Percentiles rank a stretch among this genome's conserved stretches.
phyloP scores from a whole-genome alignment of 2,888 invertebrate genomes.

The Ochropacha duplaris region DNA sequence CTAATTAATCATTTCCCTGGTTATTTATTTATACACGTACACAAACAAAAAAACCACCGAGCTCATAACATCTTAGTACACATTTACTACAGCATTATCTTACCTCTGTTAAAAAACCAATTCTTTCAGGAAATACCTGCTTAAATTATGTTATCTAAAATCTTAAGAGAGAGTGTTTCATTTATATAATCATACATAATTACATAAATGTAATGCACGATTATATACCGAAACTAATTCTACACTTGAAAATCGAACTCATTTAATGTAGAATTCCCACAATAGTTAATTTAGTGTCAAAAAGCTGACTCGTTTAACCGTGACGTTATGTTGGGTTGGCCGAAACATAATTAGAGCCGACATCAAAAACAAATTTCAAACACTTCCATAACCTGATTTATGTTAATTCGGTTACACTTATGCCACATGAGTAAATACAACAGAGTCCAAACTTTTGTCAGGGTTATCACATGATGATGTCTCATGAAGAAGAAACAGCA shows the following conservation, averaged over 20 bases:
- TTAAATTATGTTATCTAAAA: no score
- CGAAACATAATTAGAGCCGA: background rate
- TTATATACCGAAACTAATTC: background rate
- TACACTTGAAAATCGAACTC: background rate
- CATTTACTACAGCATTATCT: no score
- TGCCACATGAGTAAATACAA: background rate
- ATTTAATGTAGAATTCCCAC: background rate
- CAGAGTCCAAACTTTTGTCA: background rate
- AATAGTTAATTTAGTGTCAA: constrained; percentile 1
- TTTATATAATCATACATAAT: no score
- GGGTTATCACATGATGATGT: background rate
- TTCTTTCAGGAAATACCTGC: no score
- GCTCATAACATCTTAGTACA: no score
- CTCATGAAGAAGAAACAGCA: no score
- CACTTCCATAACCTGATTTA: constrained; percentile 1
- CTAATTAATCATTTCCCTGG: no score
- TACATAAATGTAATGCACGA: background rate
- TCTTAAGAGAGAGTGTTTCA: no score
- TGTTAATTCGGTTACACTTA: background rate
- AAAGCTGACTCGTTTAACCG: background rate
- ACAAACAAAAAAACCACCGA: no score
- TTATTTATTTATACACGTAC: no score
- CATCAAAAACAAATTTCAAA: constrained; percentile 1
- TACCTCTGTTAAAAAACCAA: no score
- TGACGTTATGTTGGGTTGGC: no score